These are phyloP conservation scores for Papilio elwesi DNA, from an alignment of 2,888 invertebrate species.

Conservation along the genomic window DNA sequence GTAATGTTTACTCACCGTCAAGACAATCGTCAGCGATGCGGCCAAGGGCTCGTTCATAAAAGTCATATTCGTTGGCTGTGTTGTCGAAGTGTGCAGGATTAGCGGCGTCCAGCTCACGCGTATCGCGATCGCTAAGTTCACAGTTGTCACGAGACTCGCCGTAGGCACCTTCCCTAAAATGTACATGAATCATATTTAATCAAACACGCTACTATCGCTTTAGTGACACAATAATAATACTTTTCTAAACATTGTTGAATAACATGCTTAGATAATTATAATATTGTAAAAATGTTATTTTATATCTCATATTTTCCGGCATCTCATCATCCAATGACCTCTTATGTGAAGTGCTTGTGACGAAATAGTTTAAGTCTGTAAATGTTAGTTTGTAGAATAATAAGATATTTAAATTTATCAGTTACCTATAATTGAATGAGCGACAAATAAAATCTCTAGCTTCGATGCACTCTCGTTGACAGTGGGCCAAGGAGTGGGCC, in stretches of 20 bases:
- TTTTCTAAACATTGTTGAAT: too few relatives aligned
- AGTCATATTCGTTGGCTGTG: slow-evolving; percentile 91
- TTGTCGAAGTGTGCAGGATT: slow-evolving; percentile 94
- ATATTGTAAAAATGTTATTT: too few relatives aligned
- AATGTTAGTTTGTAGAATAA: too few relatives aligned
- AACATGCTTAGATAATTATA: too few relatives aligned
- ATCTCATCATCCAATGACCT: too few relatives aligned
- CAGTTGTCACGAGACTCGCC: slow-evolving; percentile 91
- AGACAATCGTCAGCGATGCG: slow-evolving; percentile 91
- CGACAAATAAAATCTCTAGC: slow-evolving; percentile 92
- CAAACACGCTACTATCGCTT: neutral
- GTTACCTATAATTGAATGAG: slow-evolving; percentile 93
- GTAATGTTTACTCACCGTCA: slow-evolving; percentile 87
- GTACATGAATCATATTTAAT: slow-evolving; percentile 15
- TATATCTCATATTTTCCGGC: too few relatives aligned
- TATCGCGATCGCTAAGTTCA: slow-evolving; percentile 94
- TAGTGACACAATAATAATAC: too few relatives aligned
- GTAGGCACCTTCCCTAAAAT: slow-evolving; percentile 84
- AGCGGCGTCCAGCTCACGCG: slow-evolving; percentile 91
- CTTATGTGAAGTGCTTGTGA: too few relatives aligned
- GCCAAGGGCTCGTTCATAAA: slow-evolving; percentile 91
- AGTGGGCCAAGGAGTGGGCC: slow-evolving; percentile 89
- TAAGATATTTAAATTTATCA: slow-evolving; percentile 11
- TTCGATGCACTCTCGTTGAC: slow-evolving; percentile 93
- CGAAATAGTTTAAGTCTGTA: too few relatives aligned